Base-by-base conservation (phyloP, 2,113 vertebrate genomes). In the Lasiurus cinereus region DNA sequence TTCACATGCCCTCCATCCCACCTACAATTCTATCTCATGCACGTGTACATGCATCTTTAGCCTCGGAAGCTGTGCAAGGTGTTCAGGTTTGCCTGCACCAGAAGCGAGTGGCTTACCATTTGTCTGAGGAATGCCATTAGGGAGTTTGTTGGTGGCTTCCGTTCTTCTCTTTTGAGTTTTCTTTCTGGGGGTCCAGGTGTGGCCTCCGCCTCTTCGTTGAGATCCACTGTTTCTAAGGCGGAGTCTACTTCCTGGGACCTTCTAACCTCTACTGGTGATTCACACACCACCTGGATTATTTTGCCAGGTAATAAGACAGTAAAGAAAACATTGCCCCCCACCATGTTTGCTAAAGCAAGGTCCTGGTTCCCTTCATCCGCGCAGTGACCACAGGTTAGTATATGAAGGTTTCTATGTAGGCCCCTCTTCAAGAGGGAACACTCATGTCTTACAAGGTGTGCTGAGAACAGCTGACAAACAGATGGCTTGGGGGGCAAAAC, bases 101-200 rank as follows among this genome's bases (percentile, higher is more conserved):
- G 36, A 27, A 5, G 14, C 4, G 9, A 12, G 14, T 1, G 27
- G 91, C 98, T 99, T 96, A 99, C 98, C 98, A 98, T 98, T 79
- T 98, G 98, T 59, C 97, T 98, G 52, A 99, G 98, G 76, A 98
- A 97, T 24, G 96, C 97, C 98, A 98, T 94, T 92, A 98, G 93
- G 93, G 98, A 98, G 1, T 97, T 95, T 86, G 98, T 98, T n/a
- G 97, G 90, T 0, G 98, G 95, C 94, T 94, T 98, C 31, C 82
- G 96, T 31, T 98, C 98, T 2, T 97, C 98, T 92, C 24, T 91
- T 73, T 79, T 82, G 11, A 89, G 95, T 36, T 97, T 97, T 8
- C 2, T 74, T 64, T 98, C 98, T 14, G 88, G 0, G 2, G 70
- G 39, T 3, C 97, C 97, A 0, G 96, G 72, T 5, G 36, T 46